Evolutionary conservation across 1,140 invertebrate species (phyloP).

Genomic region (Geopemphigus sp.): DNA sequence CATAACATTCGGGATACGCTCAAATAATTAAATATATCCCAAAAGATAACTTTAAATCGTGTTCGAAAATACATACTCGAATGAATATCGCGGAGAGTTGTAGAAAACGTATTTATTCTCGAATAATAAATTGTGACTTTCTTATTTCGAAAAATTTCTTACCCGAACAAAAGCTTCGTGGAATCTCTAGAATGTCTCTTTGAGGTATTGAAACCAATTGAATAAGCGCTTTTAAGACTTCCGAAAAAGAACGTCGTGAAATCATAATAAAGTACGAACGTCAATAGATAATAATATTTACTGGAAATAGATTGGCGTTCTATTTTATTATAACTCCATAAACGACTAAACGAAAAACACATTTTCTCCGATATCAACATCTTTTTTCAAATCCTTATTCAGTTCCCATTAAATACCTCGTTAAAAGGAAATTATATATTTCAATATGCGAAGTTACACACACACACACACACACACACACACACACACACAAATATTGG

Average conservation of each 20-base stretch:
- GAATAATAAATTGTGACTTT: too few relatives aligned
- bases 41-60: too few relatives aligned
- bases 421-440: background rate
- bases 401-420: background rate
- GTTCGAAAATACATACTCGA: too few relatives aligned
- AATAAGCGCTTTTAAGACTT: background rate
- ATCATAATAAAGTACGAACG: background rate
- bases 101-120: too few relatives aligned
- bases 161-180: background rate
- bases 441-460: too few relatives aligned
- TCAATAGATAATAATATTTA: conserved; percentile 6
- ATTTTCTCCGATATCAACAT: background rate
- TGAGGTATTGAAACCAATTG: background rate
- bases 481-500: too few relatives aligned
- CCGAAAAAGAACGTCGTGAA: background rate
- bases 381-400: background rate
- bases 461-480: too few relatives aligned
- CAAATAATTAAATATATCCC: too few relatives aligned
- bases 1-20: too few relatives aligned
- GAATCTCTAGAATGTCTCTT: background rate
- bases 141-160: too few relatives aligned
- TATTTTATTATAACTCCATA: background rate
- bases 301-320: background rate
- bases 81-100: too few relatives aligned
- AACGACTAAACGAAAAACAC: background rate